These are phyloP conservation scores for Cephus pulcher DNA, from an alignment of 2,888 invertebrate genomes.

Conservation along the genomic window DNA sequence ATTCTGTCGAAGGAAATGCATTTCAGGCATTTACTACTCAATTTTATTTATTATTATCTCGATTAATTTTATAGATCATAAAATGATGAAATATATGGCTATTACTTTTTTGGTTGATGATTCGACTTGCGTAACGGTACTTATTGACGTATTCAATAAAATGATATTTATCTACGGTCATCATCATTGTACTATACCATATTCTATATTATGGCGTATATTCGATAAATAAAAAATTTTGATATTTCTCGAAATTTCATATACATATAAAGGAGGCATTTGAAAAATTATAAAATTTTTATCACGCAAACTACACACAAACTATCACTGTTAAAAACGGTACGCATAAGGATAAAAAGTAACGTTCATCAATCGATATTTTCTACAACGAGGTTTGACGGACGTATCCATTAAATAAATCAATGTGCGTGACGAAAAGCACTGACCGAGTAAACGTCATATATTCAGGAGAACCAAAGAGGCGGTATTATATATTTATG, in stretches of 20 bases:
- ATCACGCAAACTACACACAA: no score
- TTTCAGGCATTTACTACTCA: neutral
- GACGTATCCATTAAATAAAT: constrained; percentile 28
- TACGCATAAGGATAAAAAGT: neutral
- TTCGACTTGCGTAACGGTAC: no score
- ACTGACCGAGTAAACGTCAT: constrained; percentile 16
- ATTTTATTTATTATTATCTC: neutral
- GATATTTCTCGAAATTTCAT: neutral
- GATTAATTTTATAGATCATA: no score
- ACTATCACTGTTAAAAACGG: neutral
- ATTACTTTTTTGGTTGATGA: no score
- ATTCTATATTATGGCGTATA: neutral
- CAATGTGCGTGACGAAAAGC: constrained; percentile 28
- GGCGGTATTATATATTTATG: neutral
- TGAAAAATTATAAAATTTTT: no score
- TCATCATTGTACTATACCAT: neutral
- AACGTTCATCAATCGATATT: neutral
- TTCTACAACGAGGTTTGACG: neutral
- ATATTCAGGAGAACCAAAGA: neutral
- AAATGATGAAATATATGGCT: no score
- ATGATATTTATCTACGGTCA: neutral
- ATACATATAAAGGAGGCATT: no score
- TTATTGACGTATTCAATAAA: no score
- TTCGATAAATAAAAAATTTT: neutral
- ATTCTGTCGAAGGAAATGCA: neutral